Evolutionary conservation across 2,888 invertebrate genomes (phyloP).

Genomic region (Craniophora ligustri): DNA sequence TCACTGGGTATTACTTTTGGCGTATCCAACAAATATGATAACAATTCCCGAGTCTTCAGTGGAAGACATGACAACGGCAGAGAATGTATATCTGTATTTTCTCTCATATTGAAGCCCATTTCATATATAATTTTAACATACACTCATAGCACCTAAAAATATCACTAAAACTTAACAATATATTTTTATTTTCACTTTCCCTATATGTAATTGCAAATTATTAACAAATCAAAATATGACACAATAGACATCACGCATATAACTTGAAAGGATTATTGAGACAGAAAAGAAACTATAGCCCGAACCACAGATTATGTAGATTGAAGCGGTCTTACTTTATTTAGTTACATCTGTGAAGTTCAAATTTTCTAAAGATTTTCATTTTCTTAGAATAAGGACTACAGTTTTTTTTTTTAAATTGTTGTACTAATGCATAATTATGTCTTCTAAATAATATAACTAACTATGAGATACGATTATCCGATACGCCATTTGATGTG

Average conservation of each 20-base stretch:
- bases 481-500: too few relatives aligned
- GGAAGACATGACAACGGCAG: conserved; percentile 81
- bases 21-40: conserved; percentile 90
- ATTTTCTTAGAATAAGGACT: too few relatives aligned
- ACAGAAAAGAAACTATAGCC: conserved; percentile 41
- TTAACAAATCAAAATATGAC: background rate
- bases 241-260: conserved; percentile 29
- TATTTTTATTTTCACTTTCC: conserved; percentile 16
- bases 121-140: conserved; percentile 8
- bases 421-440: too few relatives aligned
- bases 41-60: conserved; percentile 77
- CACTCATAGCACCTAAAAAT: conserved; percentile 29
- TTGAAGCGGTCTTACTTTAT: too few relatives aligned
- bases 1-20: conserved; percentile 90
- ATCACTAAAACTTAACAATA: conserved; percentile 6
- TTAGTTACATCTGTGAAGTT: too few relatives aligned
- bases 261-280: conserved; percentile 19
- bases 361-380: too few relatives aligned
- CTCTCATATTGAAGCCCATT: conserved; percentile 45
- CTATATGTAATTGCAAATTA: background rate
- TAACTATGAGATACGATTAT: too few relatives aligned
- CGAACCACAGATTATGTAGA: too few relatives aligned
- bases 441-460: too few relatives aligned
- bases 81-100: conserved; percentile 67
- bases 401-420: too few relatives aligned